Evolutionary conservation across 2,797 vertebrate species (phyloP), one percentile per base, ranked within the genome.

Genomic region (Discoglossus pictus): DNA sequence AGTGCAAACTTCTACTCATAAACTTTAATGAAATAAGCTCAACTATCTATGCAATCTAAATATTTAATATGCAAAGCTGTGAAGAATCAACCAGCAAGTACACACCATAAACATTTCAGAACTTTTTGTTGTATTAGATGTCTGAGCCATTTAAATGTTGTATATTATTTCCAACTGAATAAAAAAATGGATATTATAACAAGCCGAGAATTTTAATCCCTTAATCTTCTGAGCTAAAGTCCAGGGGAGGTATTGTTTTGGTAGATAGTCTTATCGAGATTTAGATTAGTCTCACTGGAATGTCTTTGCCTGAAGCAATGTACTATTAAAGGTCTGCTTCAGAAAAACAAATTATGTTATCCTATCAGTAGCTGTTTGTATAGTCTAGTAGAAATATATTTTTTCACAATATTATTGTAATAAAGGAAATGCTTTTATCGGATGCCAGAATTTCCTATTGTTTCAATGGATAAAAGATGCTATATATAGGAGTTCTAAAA

Each of bases 191-290:
- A 8, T 24, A 4, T 27, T 39, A 25, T 15, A 52, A 63, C n/a
- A 51, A 63, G 61, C 12, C 3, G 17, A 42, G 38, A 63, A 52
- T 40, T 63, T 25, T 53, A 31, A 53, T 63, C 61, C 27, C 21
- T 16, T 62, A 27, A 62, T 48, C 46, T 8, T n/a, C 47, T 4
- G 15, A 52, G 47, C 36, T 51, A 13, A 42, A 53, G 23, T 53
- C 36, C 21, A 11, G 10, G 12, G 61, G 61, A 63, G 48, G 36
- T 52, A 63, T 63, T 43, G 60, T 53, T 52, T 63, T 40, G n/a
- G 7, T 63, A 43, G 47, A 53, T 52, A 31, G 36, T 34, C 40
- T 53, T 42, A 52, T 27, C 12, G 47, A 48, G 48, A 6, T 31
- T 40, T 63, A 63, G 31, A 51, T 27, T 31, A 43, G 48, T 51